Evolutionary conservation across 1,140 invertebrate species (phyloP), one percentile per base, ranked within the genome.

Genomic region (Hestina assimilis): DNA sequence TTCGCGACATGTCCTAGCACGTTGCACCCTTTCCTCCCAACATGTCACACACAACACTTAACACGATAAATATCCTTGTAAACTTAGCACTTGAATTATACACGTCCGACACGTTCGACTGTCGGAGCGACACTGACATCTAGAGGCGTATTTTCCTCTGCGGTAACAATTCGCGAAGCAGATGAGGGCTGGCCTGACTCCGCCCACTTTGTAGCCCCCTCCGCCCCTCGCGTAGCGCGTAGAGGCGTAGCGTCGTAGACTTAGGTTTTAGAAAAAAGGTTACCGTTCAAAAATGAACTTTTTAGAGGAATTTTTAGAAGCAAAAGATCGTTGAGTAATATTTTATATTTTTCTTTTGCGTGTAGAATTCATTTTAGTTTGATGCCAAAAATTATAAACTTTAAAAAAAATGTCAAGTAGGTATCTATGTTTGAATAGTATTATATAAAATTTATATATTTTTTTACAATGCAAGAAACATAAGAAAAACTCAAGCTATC

Each of bases 1-100:
- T 86, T 75, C 91, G 90, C 67, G 91, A 91, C 91, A 91, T 91
- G 79, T 78, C 86, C 80, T 81, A 82, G 68, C 68, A 69, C 58
- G 59, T 56, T 48, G 65, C 66, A 62, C 68, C 73, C 58, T 40
- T 55, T 24, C 48, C 61, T 70, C 68, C 69, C 73, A 76, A 72
- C 79, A 83, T 79, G 68, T 70, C 77, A 83, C 77, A 75, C 69
- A 79, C 79, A 62, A 47, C 67, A 64, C 75, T 66, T 51, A 59
- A 41, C 73, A 73, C 77, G 75, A 66, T 52, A 69, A 56, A 35
- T n/a, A 56, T 47, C 56, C 59, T 41, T 28, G 28, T 56, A 48
- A 72, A 73, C 68, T 69, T 72, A 38, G 12, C 38, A 58, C 56
- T 24, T 41, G 33, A 15, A 12, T 31, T 26, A 55, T 41, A 65